A percentile compares a stretch with the other conserved stretches of the same genome.
These are phyloP conservation scores for Drosophila azteca DNA, from an alignment of 1,140 invertebrate genomes.

Conservation along the genomic window DNA sequence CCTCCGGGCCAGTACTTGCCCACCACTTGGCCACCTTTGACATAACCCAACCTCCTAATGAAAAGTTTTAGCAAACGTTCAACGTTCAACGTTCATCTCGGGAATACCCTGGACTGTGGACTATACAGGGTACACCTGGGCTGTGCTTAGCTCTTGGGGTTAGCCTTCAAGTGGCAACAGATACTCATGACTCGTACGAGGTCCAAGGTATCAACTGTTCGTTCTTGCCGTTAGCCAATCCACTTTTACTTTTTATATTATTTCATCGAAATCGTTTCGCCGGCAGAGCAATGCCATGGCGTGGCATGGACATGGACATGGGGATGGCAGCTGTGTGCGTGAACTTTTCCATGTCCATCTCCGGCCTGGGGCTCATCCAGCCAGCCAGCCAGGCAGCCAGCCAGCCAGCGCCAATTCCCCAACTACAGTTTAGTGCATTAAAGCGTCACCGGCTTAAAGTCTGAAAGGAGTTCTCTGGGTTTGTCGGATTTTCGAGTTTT, in stretches of 20 bases:
- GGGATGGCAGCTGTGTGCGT: slow-evolving; percentile 14
- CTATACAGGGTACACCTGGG: too few relatives aligned
- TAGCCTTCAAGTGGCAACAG: too few relatives aligned
- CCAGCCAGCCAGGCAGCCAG: too few relatives aligned
- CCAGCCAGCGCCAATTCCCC: slow-evolving; percentile 38
- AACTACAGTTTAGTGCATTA: slow-evolving; percentile 60
- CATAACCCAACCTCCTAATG: background rate
- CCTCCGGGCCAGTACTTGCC: background rate
- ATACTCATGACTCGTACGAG: too few relatives aligned
- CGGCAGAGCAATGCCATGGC: background rate
- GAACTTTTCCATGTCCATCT: slow-evolving; percentile 28
- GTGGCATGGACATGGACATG: too few relatives aligned
- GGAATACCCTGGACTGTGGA: background rate
- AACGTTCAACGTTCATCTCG: background rate
- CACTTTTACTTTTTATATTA: background rate
- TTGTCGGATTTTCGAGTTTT: background rate
- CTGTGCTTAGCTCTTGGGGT: too few relatives aligned
- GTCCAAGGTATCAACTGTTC: background rate
- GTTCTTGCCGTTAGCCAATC: too few relatives aligned
- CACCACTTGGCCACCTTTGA: background rate
- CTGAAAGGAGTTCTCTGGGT: slow-evolving; percentile 18
- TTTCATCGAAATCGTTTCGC: background rate
- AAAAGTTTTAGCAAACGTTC: background rate
- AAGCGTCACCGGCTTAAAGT: slow-evolving; percentile 36
- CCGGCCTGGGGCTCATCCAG: background rate